These are phyloP conservation scores for Pseudeuparius sepicola DNA, from an alignment of 2,888 invertebrate genomes.

Conservation along the genomic window DNA sequence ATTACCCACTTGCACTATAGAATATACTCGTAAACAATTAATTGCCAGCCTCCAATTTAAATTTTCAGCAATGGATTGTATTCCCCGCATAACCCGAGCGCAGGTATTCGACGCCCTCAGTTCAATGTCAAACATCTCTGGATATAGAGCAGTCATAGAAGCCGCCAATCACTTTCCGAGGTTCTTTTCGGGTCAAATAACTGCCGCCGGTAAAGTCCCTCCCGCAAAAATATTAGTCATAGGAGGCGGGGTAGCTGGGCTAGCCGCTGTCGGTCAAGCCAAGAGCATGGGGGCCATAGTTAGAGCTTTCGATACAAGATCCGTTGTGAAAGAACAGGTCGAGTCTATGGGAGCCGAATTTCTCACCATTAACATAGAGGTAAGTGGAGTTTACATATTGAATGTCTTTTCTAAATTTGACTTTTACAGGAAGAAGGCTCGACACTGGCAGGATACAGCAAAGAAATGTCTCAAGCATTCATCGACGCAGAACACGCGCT, in stretches of 20 bases:
- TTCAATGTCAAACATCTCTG: slow-evolving; percentile 86
- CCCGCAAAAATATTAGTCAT: slow-evolving; percentile 81
- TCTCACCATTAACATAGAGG: slow-evolving; percentile 66
- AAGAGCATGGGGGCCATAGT: slow-evolving; percentile 85
- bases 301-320: slow-evolving; percentile 76
- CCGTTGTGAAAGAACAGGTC: slow-evolving; percentile 74
- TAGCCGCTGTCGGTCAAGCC: slow-evolving; percentile 79
- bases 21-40: too few relatives aligned
- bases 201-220: slow-evolving; percentile 81
- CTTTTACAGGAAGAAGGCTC: slow-evolving; percentile 55
- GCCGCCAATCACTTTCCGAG: slow-evolving; percentile 84
- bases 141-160: slow-evolving; percentile 81
- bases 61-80: slow-evolving; percentile 71
- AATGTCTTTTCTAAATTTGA: slow-evolving; percentile 7
- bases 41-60: too few relatives aligned
- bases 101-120: slow-evolving; percentile 85
- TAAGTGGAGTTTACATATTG: slow-evolving; percentile 29
- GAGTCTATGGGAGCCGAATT: slow-evolving; percentile 85
- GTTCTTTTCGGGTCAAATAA: slow-evolving; percentile 85
- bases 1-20: too few relatives aligned
- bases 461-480: slow-evolving; percentile 79
- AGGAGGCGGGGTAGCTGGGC: slow-evolving; percentile 83
- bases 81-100: slow-evolving; percentile 78
- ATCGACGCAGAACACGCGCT: slow-evolving; percentile 76
- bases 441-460: slow-evolving; percentile 69